These are phyloP conservation scores for Psilopogon haemacephalus DNA, from an alignment of 2,113 vertebrate species.

Conservation along the genomic window DNA sequence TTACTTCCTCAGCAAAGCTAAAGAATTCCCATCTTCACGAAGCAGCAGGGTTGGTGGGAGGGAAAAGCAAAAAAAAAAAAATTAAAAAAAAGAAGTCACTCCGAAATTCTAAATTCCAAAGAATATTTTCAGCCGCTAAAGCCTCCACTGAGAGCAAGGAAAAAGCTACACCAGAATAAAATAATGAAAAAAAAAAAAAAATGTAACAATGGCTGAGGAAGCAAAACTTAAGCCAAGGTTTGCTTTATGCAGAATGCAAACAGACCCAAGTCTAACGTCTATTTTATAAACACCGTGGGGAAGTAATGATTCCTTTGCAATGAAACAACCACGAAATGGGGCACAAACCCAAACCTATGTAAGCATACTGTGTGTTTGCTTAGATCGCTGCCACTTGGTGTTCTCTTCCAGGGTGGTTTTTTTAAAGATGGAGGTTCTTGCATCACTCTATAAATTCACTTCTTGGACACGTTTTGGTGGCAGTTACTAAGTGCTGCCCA, in stretches of 20 bases:
- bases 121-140: neutral
- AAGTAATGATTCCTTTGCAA: neutral
- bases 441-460: neutral
- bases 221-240: neutral
- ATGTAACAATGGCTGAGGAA: neutral
- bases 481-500: neutral
- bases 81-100: no score
- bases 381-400: neutral
- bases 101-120: neutral
- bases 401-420: neutral
- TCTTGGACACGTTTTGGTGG: neutral
- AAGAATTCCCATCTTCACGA: neutral
- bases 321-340: neutral
- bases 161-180: neutral
- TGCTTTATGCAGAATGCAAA: neutral
- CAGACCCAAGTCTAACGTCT: neutral
- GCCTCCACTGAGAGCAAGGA: neutral
- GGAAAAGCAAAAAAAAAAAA: no score
- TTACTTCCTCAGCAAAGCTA: neutral
- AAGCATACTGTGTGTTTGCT: neutral
- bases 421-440: neutral
- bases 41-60: neutral
- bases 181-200: neutral
- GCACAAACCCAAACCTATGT: neutral
- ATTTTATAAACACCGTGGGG: neutral